Evolutionary conservation across 2,888 invertebrate species (phyloP), one percentile per base, ranked within the genome.

Genomic region (Clivina fossor): DNA sequence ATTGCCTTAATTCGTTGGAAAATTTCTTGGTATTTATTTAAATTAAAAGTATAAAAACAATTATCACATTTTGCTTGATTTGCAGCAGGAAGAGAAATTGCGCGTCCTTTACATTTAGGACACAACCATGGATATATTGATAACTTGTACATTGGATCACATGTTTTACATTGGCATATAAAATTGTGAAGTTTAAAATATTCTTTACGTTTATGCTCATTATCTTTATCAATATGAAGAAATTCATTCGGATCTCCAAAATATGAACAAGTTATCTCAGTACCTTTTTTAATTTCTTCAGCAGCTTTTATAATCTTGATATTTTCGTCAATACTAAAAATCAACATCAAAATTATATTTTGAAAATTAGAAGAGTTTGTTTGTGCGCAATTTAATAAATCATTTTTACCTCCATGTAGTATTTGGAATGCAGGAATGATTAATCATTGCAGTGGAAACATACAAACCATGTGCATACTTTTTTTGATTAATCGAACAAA

Each of bases 351-450:
- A 24, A n/a, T n/a, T 4, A 41, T 22, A 22, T n/a, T n/a, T 9
- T 15, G 22, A 8, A 41, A 1, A 11, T 24, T 19, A 16, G 4
- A 18, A 18, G 7, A 38, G 15, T 18, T 19, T 18, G 30, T 28
- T 20, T n/a, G 1, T 22, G n/a, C n/a, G 4, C 18, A 32, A 33
- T 20, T 32, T 13, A 32, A 32, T n/a, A n/a, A n/a, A n/a, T n/a
- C 2, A 26, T 32, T 16, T 8, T 40, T 38, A 49, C 49, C 26
- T 49, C 7, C 22, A 4, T n/a, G 19, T 9, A 2, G 49, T 16
- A 40, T 49, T 49, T 3, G 49, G 49, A 15, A 30, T 1, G 19
- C 49, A 49, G 1, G 49, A 38, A 49, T 49, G 49, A 19, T 49
- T 49, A 11, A 49, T 32, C 4, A 49, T 5, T 19, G 38, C 26